Percentiles rank a stretch among this genome's conserved stretches.
These are phyloP conservation scores for Seison nebaliae DNA, from an alignment of 1,140 invertebrate genomes.

Conservation along the genomic window DNA sequence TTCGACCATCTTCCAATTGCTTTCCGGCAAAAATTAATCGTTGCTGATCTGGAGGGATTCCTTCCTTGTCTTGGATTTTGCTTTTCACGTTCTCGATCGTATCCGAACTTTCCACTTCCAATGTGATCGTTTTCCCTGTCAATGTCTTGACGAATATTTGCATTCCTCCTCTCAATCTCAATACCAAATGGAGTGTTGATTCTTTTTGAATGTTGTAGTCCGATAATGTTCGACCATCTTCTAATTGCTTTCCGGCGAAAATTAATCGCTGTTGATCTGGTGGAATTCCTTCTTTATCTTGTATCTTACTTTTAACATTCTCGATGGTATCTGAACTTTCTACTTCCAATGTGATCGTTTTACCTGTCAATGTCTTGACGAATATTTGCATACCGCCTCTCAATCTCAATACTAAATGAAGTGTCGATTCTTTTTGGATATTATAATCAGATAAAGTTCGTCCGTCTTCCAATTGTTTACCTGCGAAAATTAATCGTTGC, in stretches of 20 bases:
- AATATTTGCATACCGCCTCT: conserved; percentile 55
- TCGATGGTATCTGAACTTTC: conserved; percentile 51
- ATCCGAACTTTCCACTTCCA: conserved; percentile 65
- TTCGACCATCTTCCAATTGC: conserved; percentile 70
- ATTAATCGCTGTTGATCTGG: conserved; percentile 30
- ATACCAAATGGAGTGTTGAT: conserved; percentile 65
- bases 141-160: conserved; percentile 74
- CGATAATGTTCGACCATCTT: conserved; percentile 62
- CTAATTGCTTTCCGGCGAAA: conserved; percentile 58
- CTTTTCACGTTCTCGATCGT: conserved; percentile 33
- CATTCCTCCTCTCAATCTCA: conserved; percentile 41
- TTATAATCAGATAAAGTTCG: conserved; percentile 67
- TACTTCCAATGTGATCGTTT: conserved; percentile 75
- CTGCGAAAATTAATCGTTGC: conserved; percentile 35
- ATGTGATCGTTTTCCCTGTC: conserved; percentile 72
- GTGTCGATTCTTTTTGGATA: conserved; percentile 69
- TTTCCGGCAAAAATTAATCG: conserved; percentile 42
- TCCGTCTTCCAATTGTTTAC: conserved; percentile 75
- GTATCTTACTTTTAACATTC: conserved; percentile 29
- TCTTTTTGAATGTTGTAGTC: conserved; percentile 83
- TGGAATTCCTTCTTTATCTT: conserved; percentile 37
- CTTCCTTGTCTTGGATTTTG: conserved; percentile 38
- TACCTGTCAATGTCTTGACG: conserved; percentile 64
- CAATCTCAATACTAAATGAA: conserved; percentile 56
- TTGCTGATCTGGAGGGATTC: conserved; percentile 29